These are phyloP conservation scores for Cephus rjabovi DNA, from an alignment of 2,888 invertebrate genomes.

Conservation along the genomic window DNA sequence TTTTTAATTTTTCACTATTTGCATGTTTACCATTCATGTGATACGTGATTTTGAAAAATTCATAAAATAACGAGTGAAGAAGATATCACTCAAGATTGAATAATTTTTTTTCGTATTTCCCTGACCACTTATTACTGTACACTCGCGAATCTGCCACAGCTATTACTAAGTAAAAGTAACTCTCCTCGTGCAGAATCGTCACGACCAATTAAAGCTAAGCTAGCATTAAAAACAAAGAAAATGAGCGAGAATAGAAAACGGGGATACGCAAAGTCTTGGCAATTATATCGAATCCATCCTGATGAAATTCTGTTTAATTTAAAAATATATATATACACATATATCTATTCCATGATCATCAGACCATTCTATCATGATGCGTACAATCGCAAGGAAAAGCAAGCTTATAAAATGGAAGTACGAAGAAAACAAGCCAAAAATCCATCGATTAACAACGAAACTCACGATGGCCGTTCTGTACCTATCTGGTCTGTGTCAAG, in stretches of 20 bases:
- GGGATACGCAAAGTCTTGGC: neutral
- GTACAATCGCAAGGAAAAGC: neutral
- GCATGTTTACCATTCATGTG: neutral
- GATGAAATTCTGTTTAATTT: neutral
- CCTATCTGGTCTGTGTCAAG: neutral
- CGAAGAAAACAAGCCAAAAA: neutral
- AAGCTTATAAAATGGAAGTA: neutral
- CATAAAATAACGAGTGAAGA: neutral
- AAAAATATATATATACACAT: neutral
- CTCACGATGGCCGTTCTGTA: neutral
- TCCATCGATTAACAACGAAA: neutral
- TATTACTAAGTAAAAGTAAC: conserved; percentile 28
- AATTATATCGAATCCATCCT: neutral
- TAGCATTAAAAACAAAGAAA: conserved; percentile 28
- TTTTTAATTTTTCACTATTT: neutral
- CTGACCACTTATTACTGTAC: neutral
- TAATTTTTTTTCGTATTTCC: neutral
- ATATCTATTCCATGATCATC: neutral
- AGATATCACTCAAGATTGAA: neutral
- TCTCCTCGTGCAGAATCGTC: conserved; percentile 42
- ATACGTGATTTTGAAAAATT: neutral
- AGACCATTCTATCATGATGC: neutral
- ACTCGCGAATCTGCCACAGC: conserved; percentile 1
- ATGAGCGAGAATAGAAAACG: conserved; percentile 1
- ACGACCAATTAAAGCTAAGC: conserved; percentile 52